Evolutionary conservation across 2,113 vertebrate species (phyloP), one percentile per base, ranked within the genome.

Genomic region (Sporophila hypoxantha): DNA sequence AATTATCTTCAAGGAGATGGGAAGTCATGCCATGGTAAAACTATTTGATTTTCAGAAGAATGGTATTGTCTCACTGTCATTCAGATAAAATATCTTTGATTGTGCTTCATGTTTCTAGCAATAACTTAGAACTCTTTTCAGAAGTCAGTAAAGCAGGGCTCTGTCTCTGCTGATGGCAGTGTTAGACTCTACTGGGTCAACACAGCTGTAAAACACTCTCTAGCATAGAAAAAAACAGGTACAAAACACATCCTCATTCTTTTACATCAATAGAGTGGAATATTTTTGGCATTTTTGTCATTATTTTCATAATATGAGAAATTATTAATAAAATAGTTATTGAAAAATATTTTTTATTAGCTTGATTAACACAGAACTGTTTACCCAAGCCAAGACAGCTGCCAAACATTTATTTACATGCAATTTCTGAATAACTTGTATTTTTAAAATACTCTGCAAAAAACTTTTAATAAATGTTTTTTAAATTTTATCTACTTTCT

Each of bases 1-100:
- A 78, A 71, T 30, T 98, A 97, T 70, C 95, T 96, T 85, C 81
- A 87, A 26, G 98, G 98, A 36, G 97, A 98, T 73, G 98, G 98
- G 20, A 97, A 84, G 41, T 96, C 26, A 30, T 98, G 98, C 82
- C 93, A 95, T 1, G 96, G 97, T 97, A 96, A 96, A 81, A 70
- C 55, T 17, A 46, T 4, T 75, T 69, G 14, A 12, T 91, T 90
- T 75, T 80, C 41, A 36, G 55, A 86, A 70, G n/a, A 89, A 52
- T 68, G 14, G 6, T 69, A 17, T 53, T 70, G 29, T 30, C 10
- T 71, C 47, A 27, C 5, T 91, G 37, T 73, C 46, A 39, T 59
- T 90, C 14, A 52, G n/a, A 60, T 57, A 36, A 85, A 55, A 37
- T 52, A 39, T 34, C 34, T 71, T 55, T 59, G 36, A 25, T 34